Base-by-base conservation (phyloP, 2,888 invertebrate genomes). In the Colostygia pectinataria region DNA sequence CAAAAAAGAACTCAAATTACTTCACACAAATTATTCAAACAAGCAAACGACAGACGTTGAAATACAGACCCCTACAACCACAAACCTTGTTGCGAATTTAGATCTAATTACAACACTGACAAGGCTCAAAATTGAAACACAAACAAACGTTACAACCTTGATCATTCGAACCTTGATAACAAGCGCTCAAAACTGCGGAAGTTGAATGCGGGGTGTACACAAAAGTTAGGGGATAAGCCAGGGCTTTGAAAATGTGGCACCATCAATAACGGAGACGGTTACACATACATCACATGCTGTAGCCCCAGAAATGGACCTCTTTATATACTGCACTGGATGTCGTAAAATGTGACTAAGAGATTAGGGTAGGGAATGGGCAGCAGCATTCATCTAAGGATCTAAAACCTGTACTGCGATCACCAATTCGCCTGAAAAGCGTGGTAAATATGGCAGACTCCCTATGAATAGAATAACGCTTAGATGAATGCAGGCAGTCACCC, bases 121-220 rank as follows among this genome's bases (percentile, higher is more conserved):
- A 41, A 55, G 53, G 45, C 41, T 53, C 28, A 18, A 40, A 53
- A 56, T 38, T 24, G 37, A 50, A 50, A 45, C 33, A 50, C 37
- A 55, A 53, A 59, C 38, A 56, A 49, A 38, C 37, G 46, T 20
- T 45, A 31, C 42, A 52, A 53, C 54, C 49, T 56, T 59, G 56
- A 56, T 56, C 54, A 59, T 52, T 28, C 18, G 31, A 39, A 33
- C 38, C 38, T 39, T 39, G 43, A 36, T 44, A 50, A 44, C 43
- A 43, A 44, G 34, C 34, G 36, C 20, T 36, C 25, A 48, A 34
- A 47, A 48, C 33, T 40, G 47, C 20, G 25, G 29, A 44, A 44
- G 49, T 50, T 50, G 15, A 27, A 42, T 38, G 28, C 32, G 29
- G 43, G 25, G 28, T 33, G 31, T 24, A 38, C 42, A 34, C 28